These are phyloP conservation scores for Erebia ligea DNA, from an alignment of 2,888 invertebrate genomes.

Conservation along the genomic window DNA sequence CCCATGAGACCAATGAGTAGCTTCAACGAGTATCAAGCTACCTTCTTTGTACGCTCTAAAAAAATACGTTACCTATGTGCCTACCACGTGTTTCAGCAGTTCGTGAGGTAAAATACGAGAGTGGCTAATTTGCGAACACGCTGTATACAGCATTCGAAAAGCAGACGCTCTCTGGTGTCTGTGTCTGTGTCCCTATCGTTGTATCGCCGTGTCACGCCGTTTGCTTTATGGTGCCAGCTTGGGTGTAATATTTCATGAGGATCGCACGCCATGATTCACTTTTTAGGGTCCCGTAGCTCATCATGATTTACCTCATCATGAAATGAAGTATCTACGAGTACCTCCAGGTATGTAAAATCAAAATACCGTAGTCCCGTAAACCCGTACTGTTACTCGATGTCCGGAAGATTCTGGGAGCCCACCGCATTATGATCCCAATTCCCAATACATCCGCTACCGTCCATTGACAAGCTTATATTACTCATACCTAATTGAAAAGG, in stretches of 20 bases:
- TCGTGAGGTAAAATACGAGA: neutral
- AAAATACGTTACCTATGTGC: neutral
- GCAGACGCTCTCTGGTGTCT: conserved; percentile 75
- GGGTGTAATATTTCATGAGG: conserved; percentile 81
- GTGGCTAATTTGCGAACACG: conserved; percentile 49
- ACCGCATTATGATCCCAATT: no score
- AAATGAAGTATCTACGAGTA: no score
- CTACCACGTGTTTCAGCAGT: neutral
- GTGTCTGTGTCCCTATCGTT: conserved; percentile 81
- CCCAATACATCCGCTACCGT: no score
- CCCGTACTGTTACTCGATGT: no score
- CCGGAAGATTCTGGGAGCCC: no score
- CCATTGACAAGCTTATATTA: no score
- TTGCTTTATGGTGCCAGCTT: conserved; percentile 82
- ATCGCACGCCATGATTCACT: conserved; percentile 83
- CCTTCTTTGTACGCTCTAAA: neutral
- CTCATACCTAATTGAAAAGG: no score
- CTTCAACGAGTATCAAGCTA: neutral
- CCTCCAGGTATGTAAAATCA: no score
- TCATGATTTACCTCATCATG: no score
- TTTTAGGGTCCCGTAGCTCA: conserved; percentile 50
- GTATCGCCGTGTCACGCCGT: conserved; percentile 81
- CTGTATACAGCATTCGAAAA: conserved; percentile 60
- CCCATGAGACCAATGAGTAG: neutral
- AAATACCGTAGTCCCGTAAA: no score